Percentiles rank a stretch among this genome's conserved stretches.
Conservation (phyloP, 1,140 invertebrate species). For the Melipona quadrifasciata region DNA sequence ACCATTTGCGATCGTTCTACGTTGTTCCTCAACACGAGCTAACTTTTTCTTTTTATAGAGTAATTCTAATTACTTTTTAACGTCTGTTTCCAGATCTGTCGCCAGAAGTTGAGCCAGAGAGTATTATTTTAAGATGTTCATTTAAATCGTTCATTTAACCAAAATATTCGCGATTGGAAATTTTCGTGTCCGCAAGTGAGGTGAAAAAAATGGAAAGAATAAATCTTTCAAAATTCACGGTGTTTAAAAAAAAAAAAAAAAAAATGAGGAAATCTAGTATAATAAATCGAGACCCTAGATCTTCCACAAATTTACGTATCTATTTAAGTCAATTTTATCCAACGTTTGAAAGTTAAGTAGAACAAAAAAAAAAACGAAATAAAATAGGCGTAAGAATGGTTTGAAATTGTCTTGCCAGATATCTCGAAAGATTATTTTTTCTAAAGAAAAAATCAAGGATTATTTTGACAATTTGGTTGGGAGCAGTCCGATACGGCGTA, state of each 20-base stretch:
- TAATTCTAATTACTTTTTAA: background rate
- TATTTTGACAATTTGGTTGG: background rate
- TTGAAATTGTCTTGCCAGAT: background rate
- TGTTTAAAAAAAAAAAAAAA: background rate
- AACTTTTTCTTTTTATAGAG: too few species aligned
- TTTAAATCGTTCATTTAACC: background rate
- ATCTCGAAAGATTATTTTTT: constrained; percentile 12
- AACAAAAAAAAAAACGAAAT: background rate
- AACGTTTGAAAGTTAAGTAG: background rate
- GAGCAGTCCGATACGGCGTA: background rate
- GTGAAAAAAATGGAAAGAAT: background rate
- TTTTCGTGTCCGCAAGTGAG: background rate
- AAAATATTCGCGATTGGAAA: background rate
- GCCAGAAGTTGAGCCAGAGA: background rate
- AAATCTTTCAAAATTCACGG: background rate
- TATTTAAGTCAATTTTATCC: background rate
- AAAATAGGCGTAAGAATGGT: background rate
- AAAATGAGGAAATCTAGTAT: background rate
- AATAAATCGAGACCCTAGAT: constrained; percentile 10
- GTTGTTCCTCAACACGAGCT: too few species aligned
- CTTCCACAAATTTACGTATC: background rate
- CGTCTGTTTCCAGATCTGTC: background rate
- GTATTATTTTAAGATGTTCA: constrained; percentile 6
- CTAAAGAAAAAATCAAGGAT: background rate
- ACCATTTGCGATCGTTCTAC: background rate